phyloP scores from a whole-genome alignment of 2,113 vertebrate species.

The Callorhinus ursinus region DNA sequence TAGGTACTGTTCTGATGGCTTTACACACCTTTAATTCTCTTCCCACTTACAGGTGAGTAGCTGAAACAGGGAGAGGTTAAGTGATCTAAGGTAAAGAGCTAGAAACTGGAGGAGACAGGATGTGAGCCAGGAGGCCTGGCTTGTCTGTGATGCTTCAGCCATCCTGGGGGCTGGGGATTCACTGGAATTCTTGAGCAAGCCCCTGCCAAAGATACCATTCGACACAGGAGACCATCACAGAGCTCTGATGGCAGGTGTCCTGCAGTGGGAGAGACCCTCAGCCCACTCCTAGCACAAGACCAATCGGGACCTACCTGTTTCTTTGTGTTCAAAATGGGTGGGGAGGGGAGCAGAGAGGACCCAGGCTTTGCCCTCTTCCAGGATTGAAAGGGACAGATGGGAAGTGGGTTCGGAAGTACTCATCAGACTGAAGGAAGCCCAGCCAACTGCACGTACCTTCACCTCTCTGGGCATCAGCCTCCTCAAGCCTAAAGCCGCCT shows the following conservation, averaged over 20 bases:
- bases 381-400: not conserved
- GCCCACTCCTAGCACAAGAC: not conserved
- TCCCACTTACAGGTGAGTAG: not conserved
- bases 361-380: not conserved
- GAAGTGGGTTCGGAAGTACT: not conserved
- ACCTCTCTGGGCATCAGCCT: not conserved
- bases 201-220: not conserved
- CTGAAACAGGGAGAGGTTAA: not conserved
- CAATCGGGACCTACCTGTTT: not conserved
- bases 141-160: not conserved
- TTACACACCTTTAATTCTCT: not conserved
- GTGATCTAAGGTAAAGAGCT: not conserved
- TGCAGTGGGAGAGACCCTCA: not conserved
- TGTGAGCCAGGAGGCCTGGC: not conserved
- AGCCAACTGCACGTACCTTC: not conserved
- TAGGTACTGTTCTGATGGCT: not conserved
- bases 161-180: not conserved
- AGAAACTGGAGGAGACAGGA: not conserved
- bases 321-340: fast-evolving
- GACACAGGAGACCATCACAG: not conserved
- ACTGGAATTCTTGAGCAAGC: not conserved
- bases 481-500: not conserved
- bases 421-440: not conserved
- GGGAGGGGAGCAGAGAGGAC: not conserved
- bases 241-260: not conserved